phyloP scores from a whole-genome alignment of 2,797 vertebrate genomes.

The Chaetophractus vellerosus region DNA sequence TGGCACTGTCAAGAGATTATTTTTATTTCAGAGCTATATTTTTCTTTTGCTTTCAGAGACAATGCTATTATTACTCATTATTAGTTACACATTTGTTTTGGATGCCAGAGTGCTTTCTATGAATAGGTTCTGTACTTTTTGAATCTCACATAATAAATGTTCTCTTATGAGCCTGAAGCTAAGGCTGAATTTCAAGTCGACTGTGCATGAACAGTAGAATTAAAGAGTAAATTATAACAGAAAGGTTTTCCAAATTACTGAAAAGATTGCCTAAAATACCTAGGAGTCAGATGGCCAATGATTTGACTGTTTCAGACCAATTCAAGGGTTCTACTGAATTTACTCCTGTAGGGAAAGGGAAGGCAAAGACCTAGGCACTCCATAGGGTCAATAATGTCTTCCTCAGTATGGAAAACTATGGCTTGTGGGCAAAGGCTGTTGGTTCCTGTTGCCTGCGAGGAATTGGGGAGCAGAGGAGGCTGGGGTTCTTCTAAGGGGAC shows the following conservation, averaged over 20 bases:
- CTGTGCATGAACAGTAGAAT: neutral
- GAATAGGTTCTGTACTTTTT: slow-evolving; percentile 55
- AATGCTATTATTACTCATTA: slow-evolving; percentile 71
- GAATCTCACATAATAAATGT: slow-evolving; percentile 18
- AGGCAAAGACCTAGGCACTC: neutral
- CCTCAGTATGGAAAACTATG: neutral
- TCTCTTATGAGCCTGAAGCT: neutral
- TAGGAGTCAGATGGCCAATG: neutral
- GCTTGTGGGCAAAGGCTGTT: neutral
- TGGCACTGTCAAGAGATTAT: slow-evolving; percentile 9
- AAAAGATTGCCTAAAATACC: neutral
- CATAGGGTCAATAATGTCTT: neutral
- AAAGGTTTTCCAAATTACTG: neutral
- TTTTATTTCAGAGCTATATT: slow-evolving; percentile 50
- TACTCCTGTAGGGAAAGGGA: neutral
- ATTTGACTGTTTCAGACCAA: slow-evolving; percentile 17
- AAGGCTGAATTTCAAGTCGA: slow-evolving; percentile 15
- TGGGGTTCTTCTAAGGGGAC: neutral
- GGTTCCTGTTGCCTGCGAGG: neutral
- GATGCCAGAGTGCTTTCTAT: slow-evolving; percentile 55
- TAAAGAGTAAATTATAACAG: neutral
- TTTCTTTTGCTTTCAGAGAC: slow-evolving; percentile 62
- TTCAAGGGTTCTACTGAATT: slow-evolving; percentile 30
- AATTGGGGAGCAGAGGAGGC: neutral
- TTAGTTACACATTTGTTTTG: slow-evolving; percentile 76